A percentile compares a stretch with the other conserved stretches of the same genome.
Evolutionary conservation across 2,888 invertebrate genomes (phyloP).

Genomic region (Myopa tessellatipennis): DNA sequence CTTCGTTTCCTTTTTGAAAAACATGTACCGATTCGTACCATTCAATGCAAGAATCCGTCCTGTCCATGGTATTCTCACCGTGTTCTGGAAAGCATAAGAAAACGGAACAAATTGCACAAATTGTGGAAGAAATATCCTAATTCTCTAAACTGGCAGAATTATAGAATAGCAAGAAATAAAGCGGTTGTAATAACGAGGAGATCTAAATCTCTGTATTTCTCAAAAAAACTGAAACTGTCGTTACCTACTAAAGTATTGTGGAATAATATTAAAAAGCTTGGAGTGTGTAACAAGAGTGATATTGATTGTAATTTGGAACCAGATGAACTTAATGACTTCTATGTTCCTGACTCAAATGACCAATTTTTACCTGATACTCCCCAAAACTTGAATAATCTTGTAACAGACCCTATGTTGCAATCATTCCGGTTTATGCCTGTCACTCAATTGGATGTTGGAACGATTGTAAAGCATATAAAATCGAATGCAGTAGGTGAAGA

Average conservation of each 20-base stretch:
- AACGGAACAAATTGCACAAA: neutral
- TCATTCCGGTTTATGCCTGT: neutral
- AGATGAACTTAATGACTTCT: neutral
- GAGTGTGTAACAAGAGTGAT: neutral
- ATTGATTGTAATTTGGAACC: neutral
- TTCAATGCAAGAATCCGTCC: neutral
- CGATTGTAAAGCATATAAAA: neutral
- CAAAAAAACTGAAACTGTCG: neutral
- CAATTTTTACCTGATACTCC: neutral
- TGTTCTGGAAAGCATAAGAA: neutral
- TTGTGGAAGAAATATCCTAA: neutral
- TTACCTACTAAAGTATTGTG: neutral
- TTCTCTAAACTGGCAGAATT: neutral
- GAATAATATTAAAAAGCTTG: neutral
- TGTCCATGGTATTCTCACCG: neutral
- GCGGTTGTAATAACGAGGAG: neutral
- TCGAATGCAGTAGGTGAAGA: neutral
- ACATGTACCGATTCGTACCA: neutral
- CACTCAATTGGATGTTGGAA: neutral
- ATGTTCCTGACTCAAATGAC: neutral
- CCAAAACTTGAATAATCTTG: neutral
- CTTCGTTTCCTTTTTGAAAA: slow-evolving; percentile 1
- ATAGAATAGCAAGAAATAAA: neutral
- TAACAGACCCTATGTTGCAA: neutral
- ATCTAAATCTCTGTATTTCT: too few relatives aligned